A percentile compares a stretch with the other conserved stretches of the same genome.
Conservation (phyloP, 1,140 invertebrate genomes). For the roundworm (Caenorhabditis elegans) region DNA sequence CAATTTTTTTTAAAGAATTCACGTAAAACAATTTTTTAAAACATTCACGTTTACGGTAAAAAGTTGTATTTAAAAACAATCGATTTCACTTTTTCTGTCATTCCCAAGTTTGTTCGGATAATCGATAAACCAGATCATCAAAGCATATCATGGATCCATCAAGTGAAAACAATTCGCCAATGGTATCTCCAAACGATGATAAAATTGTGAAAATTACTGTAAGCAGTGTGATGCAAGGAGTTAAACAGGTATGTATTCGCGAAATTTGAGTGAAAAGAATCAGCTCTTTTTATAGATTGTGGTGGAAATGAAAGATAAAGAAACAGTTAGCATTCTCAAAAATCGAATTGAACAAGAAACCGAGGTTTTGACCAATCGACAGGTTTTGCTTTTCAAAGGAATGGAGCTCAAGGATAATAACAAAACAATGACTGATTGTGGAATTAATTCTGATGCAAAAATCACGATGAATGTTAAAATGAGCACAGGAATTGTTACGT, state of each 20-base stretch:
- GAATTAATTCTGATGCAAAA: background rate
- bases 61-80: too few species aligned
- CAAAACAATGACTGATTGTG: background rate
- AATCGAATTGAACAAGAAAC: background rate
- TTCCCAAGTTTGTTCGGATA: too few species aligned
- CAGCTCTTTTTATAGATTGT: background rate
- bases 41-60: too few species aligned
- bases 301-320: background rate
- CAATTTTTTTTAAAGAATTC: too few species aligned
- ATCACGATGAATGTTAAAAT: background rate
- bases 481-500: background rate
- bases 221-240: slow-evolving; percentile 10
- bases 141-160: background rate
- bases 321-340: background rate
- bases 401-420: background rate
- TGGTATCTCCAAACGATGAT: background rate
- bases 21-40: too few species aligned
- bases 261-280: too few species aligned
- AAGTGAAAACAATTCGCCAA: background rate
- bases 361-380: background rate
- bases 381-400: background rate
- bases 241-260: background rate
- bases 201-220: background rate
- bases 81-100: too few species aligned
- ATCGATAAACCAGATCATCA: too few species aligned